Evolutionary conservation across 2,113 vertebrate species (phyloP).

Genomic region (Eclectus roratus): DNA sequence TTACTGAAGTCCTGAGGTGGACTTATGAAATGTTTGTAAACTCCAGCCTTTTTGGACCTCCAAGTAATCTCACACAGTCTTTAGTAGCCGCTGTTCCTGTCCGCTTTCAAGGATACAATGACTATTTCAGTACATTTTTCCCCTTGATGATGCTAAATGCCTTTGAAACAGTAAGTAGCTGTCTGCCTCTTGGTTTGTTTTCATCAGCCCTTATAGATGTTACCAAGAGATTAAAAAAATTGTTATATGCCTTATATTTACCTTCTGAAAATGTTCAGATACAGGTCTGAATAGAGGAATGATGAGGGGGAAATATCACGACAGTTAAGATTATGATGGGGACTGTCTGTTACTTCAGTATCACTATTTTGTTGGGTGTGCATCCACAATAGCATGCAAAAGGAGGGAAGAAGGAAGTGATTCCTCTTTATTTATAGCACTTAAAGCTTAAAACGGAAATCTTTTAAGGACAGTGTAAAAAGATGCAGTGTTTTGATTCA

Average conservation of each 20-base stretch:
- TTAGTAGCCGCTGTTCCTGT: conserved; percentile 74
- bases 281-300: not conserved
- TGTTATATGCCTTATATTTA: not conserved
- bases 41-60: conserved; percentile 70
- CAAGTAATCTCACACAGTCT: conserved; percentile 66
- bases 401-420: not conserved
- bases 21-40: conserved; percentile 76
- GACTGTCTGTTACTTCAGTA: not conserved
- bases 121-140: conserved; percentile 80
- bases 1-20: conserved; percentile 79
- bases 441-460: not conserved
- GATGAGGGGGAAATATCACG: not conserved
- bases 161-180: conserved; percentile 83
- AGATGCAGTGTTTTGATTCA: not conserved
- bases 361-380: accelerated
- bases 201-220: not conserved
- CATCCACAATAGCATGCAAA: not conserved
- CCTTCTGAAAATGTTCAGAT: not conserved
- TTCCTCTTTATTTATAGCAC: not conserved
- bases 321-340: accelerated
- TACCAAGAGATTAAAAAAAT: not conserved
- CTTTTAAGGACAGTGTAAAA: not conserved
- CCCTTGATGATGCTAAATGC: conserved; percentile 82
- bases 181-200: not conserved
- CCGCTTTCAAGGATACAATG: conserved; percentile 69